A percentile compares a stretch with the other conserved stretches of the same genome.
These are phyloP conservation scores for Phenganax stokvisi DNA, from an alignment of 92 coral and sea anemone species.

Conservation along the genomic window DNA sequence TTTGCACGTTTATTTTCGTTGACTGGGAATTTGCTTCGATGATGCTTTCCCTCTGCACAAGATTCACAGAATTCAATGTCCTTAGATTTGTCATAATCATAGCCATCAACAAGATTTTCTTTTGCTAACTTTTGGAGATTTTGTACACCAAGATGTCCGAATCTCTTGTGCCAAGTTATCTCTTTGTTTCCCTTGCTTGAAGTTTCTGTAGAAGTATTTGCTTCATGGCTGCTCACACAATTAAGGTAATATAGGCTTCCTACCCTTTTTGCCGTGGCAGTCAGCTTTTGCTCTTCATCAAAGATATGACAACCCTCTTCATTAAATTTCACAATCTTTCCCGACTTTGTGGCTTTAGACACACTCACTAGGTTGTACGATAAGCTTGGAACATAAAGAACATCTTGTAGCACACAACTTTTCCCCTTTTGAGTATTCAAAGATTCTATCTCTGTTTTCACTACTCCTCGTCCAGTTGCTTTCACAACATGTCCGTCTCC, in stretches of 20 bases:
- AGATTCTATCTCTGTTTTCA: slow-evolving; percentile 24
- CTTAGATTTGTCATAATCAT: slow-evolving; percentile 33
- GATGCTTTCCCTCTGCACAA: slow-evolving; percentile 48
- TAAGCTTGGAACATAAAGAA: slow-evolving; percentile 49
- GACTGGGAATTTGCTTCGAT: slow-evolving; percentile 44
- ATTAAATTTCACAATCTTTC: slow-evolving; percentile 47
- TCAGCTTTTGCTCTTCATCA: slow-evolving; percentile 39
- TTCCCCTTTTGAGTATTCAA: slow-evolving; percentile 21
- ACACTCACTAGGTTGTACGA: slow-evolving; percentile 54
- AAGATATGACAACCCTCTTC: slow-evolving; percentile 44
- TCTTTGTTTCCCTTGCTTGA: slow-evolving; percentile 31
- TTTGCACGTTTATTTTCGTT: slow-evolving; percentile 36
- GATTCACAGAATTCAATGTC: slow-evolving; percentile 41
- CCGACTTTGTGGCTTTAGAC: slow-evolving; percentile 44
- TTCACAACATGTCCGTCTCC: slow-evolving; percentile 43
- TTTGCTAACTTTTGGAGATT: slow-evolving; percentile 48
- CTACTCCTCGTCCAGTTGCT: slow-evolving; percentile 53
- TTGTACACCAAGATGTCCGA: slow-evolving; percentile 56
- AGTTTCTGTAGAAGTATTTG: slow-evolving; percentile 29
- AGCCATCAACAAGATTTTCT: slow-evolving; percentile 46
- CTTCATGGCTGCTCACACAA: background rate
- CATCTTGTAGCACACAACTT: slow-evolving; percentile 45
- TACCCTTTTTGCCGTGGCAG: slow-evolving; percentile 43
- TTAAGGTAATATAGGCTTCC: slow-evolving; percentile 51
- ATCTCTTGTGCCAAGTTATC: slow-evolving; percentile 48